Base-by-base conservation (phyloP, 2,888 invertebrate species). In the Cheilosia grossa region DNA sequence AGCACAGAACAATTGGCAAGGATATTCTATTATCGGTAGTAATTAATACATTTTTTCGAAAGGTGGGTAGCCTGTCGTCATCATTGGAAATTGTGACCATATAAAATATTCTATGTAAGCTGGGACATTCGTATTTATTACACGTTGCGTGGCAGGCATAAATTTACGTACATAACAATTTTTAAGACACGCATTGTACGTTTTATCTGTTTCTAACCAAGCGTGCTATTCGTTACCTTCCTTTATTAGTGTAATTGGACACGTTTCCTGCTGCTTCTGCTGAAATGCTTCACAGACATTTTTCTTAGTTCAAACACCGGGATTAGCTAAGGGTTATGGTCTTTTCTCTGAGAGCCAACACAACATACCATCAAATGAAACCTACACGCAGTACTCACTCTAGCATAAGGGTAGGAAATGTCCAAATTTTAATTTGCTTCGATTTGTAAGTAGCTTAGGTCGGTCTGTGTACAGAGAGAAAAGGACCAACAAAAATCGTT, bases 21-120 rank as follows among this genome's bases (percentile, higher is more conserved):
- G 33, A 59, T 49, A 49, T 64, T 64, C 33, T 10, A 27, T 64
- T 33, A 64, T 49, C 49, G 15, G 33, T 21, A 21, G 33, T 33
- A 64, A 40, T 64, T 37, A 61, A 27, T 61, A 61, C 6, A n/a
- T 47, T 49, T 21, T 7, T 44, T 17, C 19, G 13, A 13, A 13
- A 13, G 13, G 21, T 61, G 10, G 19, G 4, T 44, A 7, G n/a
- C 0, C n/a, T 19, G 21, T 59, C 21, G n/a, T 19, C 47, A n/a
- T 37, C 10, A 3, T 7, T 21, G 42, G 9, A 15, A 37, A 21
- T 56, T 17, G 37, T 37, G 13, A 19, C 2, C 19, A 9, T 13
- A 33, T 10, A 54, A 54, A 4, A 30, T n/a, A 58, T 7, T 10
- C 0, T 27, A 10, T 37, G 3, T 37, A 37, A 13, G 1, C 37